A percentile compares a stretch with the other conserved stretches of the same genome.
phyloP scores from a whole-genome alignment of 2,797 vertebrate genomes.

The Intellagama lesueurii region DNA sequence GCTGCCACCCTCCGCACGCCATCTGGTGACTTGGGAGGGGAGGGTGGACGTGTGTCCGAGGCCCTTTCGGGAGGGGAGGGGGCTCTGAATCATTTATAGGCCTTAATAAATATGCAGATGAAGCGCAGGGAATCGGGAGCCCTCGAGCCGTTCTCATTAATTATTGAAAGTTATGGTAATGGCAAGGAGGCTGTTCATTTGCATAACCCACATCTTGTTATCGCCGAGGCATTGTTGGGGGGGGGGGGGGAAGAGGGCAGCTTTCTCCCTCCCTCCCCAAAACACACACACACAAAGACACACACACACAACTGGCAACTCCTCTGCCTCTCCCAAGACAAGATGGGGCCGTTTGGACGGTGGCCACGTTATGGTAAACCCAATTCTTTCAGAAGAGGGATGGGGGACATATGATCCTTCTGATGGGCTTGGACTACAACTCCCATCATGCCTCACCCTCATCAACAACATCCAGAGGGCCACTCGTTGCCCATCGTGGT shows the following conservation, averaged over 20 bases:
- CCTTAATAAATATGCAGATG: conserved; percentile 83
- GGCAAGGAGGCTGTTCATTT: conserved; percentile 49
- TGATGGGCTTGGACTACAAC: neutral
- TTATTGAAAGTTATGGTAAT: conserved; percentile 81
- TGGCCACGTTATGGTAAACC: no score
- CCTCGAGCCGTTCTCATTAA: conserved; percentile 74
- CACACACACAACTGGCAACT: neutral
- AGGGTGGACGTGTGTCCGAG: neutral
- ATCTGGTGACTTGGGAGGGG: no score
- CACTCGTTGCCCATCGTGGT: no score
- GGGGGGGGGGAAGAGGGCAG: no score
- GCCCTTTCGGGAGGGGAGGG: neutral
- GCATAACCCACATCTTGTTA: conserved; percentile 49
- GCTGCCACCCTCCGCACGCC: neutral
- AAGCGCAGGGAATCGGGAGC: conserved; percentile 66
- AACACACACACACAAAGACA: neutral
- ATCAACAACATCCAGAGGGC: no score
- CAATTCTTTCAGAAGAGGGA: no score
- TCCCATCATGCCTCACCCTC: neutral
- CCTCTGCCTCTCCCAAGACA: no score
- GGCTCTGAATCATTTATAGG: conserved; percentile 79
- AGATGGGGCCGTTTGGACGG: no score
- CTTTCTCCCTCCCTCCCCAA: rapidly evolving
- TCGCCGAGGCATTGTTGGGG: neutral
- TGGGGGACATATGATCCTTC: no score